Evolutionary conservation across 2,113 vertebrate species (phyloP), one percentile per base, ranked within the genome.

Genomic region (Pungitius pungitius): DNA sequence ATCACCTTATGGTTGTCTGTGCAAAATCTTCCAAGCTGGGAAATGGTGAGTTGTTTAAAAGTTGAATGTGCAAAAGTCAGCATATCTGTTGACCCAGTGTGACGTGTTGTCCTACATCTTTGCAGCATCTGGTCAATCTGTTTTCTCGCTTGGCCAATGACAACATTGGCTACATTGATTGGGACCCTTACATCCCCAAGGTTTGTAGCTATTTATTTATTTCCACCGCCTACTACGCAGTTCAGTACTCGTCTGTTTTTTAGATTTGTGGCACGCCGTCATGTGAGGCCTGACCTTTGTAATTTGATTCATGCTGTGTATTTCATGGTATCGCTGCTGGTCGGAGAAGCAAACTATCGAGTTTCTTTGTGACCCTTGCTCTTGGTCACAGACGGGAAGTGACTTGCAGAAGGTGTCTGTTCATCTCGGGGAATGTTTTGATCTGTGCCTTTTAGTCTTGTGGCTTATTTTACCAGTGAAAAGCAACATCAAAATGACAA

Each of bases 1-100:
- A 93, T 99, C 87, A 95, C 91, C 85, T 93, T 99, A 87, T 99
- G 97, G 96, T 92, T 95, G 84, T 96, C 97, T 2, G 96, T 99
- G 82, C 98, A 99, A 88, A 99, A 99, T 93, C 95, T 99, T 82
- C 98, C 98, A 57, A 95, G 96, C 43, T 99, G 98, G 98, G 98
- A 99, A 92, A 94, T 96, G 94, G 98, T 99, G 80, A 95, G 97
- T 95, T 61, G 1, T 62, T n/a, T 10, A 56, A 64, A 45, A 30
- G 11, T 12, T 15, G 1, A 56, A 27, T 71, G 11, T 24, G 10
- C n/a, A 43, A 8, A 1, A 2, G 27, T 61, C 2, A 3, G 30
- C 43, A 37, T 58, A 62, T 63, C 10, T 52, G 13, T 56, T 14
- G 45, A 77, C 20, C 22, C 37, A 70, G 43, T 69, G 1, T 82